Evolutionary conservation across 2,113 vertebrate species (phyloP), one percentile per base, ranked within the genome.

Genomic region (Bothrops jararaca): DNA sequence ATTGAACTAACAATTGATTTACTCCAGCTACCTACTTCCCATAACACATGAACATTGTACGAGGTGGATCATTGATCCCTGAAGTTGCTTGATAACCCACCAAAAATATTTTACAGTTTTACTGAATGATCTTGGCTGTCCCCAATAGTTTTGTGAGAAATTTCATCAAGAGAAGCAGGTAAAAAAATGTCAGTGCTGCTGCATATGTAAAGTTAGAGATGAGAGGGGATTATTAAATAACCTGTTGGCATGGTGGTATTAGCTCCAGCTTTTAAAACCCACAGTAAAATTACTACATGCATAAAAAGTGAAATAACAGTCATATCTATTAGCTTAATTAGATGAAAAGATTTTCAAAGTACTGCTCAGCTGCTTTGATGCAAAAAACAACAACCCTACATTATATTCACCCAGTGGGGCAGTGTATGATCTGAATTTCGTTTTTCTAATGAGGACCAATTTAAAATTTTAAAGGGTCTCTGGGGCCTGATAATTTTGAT

Each of bases 241-340:
- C 88, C 88, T 96, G 95, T 96, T 93, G 34, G 94, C 96, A 94
- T 95, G 93, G 86, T 96, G 93, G 96, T 90, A 86, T 97, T 97
- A 95, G 95, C 95, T 96, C 93, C 74, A 95, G 95, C 58, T 95
- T 94, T 86, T 80, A n/a, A 92, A 94, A 96, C 94, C 90, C 90
- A 96, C 96, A 96, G 95, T 96, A 90, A 89, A 97, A 97, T 97
- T 96, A 97, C 95, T 95, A 94, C 95, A 97, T 91, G 95, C 91
- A 88, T 85, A 58, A 96, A 96, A 95, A 94, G 91, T 96, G 96
- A 94, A 95, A 97, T 95, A 97, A 96, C 97, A 97, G 97, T 96
- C 95, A 96, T 92, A 96, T 95, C 95, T 95, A 95, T 96, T 93
- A 94, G 69, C 92, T 96, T 96, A 93, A 96, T 95, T 90, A 93